These are phyloP conservation scores for Dysdera silvatica DNA, from an alignment of 1,140 invertebrate genomes.

Conservation along the genomic window DNA sequence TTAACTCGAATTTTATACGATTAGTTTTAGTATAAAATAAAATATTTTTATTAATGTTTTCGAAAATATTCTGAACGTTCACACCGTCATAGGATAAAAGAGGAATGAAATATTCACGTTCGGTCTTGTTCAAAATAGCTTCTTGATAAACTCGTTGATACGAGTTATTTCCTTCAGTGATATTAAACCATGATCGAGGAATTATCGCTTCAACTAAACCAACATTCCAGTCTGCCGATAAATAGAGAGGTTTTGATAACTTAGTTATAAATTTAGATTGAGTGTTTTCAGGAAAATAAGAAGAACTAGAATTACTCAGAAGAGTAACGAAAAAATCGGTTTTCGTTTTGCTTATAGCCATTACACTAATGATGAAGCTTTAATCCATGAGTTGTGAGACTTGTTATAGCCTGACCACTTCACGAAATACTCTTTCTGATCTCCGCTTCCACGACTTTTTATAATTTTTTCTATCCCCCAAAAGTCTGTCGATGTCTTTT, in stretches of 20 bases:
- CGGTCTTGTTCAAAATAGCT: no score
- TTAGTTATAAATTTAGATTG: constrained; percentile 7
- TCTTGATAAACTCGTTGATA: not conserved
- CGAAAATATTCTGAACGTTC: no score
- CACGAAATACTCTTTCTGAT: not conserved
- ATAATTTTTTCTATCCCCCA: not conserved
- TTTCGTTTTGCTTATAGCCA: not conserved
- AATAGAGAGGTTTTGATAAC: not conserved
- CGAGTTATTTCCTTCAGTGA: not conserved
- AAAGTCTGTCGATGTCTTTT: not conserved
- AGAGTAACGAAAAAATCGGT: constrained; percentile 12
- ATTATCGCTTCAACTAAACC: constrained; percentile 5
- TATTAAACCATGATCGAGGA: constrained; percentile 9
- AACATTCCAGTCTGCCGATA: not conserved
- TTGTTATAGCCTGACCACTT: constrained; percentile 6
- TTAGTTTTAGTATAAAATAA: no score
- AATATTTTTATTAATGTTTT: no score
- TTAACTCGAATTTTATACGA: no score
- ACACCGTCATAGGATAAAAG: no score
- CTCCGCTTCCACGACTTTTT: not conserved
- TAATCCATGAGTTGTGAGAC: constrained; percentile 9
- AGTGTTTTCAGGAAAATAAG: constrained; percentile 3
- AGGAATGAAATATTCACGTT: no score
- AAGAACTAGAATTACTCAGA: not conserved
- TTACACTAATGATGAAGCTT: constrained; percentile 1